Evolutionary conservation across 92 coral and sea anemone genomes (phyloP), one percentile per base, ranked within the genome.

Genomic region (Bergia puertoricense): DNA sequence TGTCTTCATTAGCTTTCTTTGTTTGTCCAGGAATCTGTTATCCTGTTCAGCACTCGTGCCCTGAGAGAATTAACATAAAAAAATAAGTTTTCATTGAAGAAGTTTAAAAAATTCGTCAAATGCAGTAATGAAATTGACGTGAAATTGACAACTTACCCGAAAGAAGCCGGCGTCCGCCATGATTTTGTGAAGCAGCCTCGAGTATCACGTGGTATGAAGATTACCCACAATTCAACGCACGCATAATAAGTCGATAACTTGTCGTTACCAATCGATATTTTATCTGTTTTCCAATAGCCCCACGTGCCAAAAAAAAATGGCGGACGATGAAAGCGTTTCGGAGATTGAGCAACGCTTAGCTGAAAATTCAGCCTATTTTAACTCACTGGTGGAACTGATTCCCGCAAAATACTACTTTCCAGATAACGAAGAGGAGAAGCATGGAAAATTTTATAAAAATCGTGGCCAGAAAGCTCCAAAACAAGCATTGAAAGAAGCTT

Each of bases 151-250:
- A 30, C 96, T 85, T 59, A 97, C 99, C 88, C 99, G 85, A 91
- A 97, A 97, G 85, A 97, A 97, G 14, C 99, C 99, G 51, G 99
- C 99, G 80, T 97, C 99, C 99, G 98, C 98, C 98, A 95, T 95
- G 90, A 81, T 89, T 5, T 56, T 59, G 30, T 30, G 30, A 30
- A 30, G 30, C 30, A 30, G 30, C 30, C 30, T 2, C 65, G 38
- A 30, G 40, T 77, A 88, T 92, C 94, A 92, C 90, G 92, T 92
- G 92, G 79, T 86, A 41, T 56, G 39, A 84, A 40, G 59, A 79
- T 77, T 38, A 76, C 94, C 94, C 94, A 92, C 50, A 78, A 89
- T 76, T 72, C 94, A 79, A 22, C 50, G 80, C 81, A 80, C 69
- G 69, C 48, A 62, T 2, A 10, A 18, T 4, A 37, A 90, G 80